Conservation (phyloP, 1,140 invertebrate species). For the Lucilia cuprina region DNA sequence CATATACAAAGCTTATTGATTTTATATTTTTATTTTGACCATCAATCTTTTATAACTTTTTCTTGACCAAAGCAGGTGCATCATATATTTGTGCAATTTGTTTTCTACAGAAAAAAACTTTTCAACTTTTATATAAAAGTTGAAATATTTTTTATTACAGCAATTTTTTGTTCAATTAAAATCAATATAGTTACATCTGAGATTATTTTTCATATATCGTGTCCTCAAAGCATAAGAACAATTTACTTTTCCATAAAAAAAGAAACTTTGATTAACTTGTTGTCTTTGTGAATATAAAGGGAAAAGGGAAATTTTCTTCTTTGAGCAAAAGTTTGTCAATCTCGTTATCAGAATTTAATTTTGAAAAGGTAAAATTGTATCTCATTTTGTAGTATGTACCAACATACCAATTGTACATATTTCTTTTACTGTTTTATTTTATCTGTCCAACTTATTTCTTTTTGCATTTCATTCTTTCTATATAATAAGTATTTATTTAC, state of each 20-base stretch:
- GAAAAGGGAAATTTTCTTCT: background rate
- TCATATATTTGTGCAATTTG: too few relatives aligned
- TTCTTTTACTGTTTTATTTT: too few relatives aligned
- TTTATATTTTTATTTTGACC: too few relatives aligned
- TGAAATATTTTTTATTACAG: background rate
- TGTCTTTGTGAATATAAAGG: background rate
- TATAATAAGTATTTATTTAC: background rate
- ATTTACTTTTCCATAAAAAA: background rate
- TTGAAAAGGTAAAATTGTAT: background rate
- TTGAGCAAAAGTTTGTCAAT: background rate
- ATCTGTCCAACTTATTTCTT: too few relatives aligned
- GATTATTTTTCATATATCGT: too few relatives aligned
- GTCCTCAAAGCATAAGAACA: too few relatives aligned
- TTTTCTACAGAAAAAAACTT: too few relatives aligned
- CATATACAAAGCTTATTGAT: too few relatives aligned
- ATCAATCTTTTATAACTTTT: too few relatives aligned
- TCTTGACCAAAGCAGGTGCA: too few relatives aligned
- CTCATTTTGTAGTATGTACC: background rate
- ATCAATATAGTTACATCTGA: background rate
- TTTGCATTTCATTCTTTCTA: too few relatives aligned
- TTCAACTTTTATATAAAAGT: background rate
- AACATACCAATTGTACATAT: too few relatives aligned
- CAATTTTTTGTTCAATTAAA: background rate
- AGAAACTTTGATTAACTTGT: background rate
- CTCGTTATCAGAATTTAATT: background rate